These are phyloP conservation scores for Cheilosia urbana DNA, from an alignment of 2,888 invertebrate species.

Conservation along the genomic window DNA sequence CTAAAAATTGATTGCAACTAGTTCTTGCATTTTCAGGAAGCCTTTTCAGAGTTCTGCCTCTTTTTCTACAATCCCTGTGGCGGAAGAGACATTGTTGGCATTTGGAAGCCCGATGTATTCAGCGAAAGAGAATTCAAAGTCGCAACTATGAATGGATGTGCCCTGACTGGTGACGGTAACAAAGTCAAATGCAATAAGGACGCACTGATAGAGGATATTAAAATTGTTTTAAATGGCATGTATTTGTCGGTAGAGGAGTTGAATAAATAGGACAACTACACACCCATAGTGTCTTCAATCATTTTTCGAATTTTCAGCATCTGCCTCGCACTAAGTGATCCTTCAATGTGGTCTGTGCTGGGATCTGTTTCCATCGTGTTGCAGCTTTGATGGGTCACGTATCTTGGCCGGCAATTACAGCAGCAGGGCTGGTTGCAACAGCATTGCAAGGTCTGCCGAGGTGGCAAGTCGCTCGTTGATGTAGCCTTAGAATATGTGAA, in stretches of 20 bases:
- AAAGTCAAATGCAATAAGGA: conserved; percentile 79
- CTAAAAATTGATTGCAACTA: background rate
- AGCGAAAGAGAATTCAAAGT: conserved; percentile 90
- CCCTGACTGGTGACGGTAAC: conserved; percentile 74
- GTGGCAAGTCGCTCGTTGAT: conserved; percentile 77
- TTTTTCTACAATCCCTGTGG: conserved; percentile 96
- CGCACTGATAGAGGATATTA: conserved; percentile 82
- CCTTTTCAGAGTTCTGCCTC: conserved; percentile 90
- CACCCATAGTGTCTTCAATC: conserved; percentile 51
- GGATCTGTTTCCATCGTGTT: conserved; percentile 76
- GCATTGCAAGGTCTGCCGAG: background rate
- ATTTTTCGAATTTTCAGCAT: conserved; percentile 58
- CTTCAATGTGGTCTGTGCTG: conserved; percentile 31
- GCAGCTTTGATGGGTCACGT: conserved; percentile 65
- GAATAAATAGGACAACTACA: conserved; percentile 60
- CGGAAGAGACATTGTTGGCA: conserved; percentile 92
- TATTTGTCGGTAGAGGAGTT: conserved; percentile 78
- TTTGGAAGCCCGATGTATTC: conserved; percentile 90
- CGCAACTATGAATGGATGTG: conserved; percentile 80
- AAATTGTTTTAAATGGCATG: conserved; percentile 81
- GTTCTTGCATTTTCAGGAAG: conserved; percentile 85
- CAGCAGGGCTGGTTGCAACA: conserved; percentile 36
- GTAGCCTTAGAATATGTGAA: conserved; percentile 76
- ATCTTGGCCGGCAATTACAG: conserved; percentile 36
- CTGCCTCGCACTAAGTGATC: conserved; percentile 47